Evolutionary conservation across 2,797 vertebrate species (phyloP).

Genomic region (Typhlichthys subterraneus): DNA sequence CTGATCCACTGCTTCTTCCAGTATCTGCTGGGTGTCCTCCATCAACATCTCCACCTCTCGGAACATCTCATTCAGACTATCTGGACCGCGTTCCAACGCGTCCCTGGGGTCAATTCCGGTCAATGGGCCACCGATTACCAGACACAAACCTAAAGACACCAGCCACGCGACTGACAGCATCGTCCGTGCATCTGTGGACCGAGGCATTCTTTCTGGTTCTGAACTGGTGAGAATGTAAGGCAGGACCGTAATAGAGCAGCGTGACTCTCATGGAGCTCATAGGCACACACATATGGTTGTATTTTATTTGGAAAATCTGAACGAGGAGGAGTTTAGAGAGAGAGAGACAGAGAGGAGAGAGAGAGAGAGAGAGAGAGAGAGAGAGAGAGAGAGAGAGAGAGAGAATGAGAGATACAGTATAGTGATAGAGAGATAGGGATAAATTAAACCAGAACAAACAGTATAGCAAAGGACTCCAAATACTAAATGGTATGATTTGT

Average conservation of each 20-base stretch:
- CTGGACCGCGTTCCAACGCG: constrained; percentile 66
- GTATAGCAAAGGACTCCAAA: constrained; percentile 14
- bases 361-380: background rate
- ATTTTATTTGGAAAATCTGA: constrained; percentile 75
- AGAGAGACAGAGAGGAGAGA: background rate
- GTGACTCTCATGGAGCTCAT: constrained; percentile 52
- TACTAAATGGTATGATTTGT: background rate
- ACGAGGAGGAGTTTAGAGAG: background rate
- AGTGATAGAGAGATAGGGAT: too few relatives aligned
- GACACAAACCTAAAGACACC: constrained; percentile 47
- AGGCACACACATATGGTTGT: constrained; percentile 52
- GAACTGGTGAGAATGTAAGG: background rate
- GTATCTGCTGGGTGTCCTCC: constrained; percentile 90
- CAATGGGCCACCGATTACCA: constrained; percentile 27
- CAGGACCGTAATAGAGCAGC: background rate
- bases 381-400: too few relatives aligned
- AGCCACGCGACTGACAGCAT: constrained; percentile 46
- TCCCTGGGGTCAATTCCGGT: constrained; percentile 22
- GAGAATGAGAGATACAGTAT: too few relatives aligned
- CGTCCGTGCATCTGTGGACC: constrained; percentile 1
- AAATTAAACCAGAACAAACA: constrained; percentile 14
- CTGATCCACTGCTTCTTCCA: constrained; percentile 91
- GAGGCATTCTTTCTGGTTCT: constrained; percentile 37
- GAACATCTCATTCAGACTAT: constrained; percentile 90
- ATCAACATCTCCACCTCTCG: constrained; percentile 90